These are phyloP conservation scores for Goniozus legneri DNA, from an alignment of 1,140 invertebrate species.

Conservation along the genomic window DNA sequence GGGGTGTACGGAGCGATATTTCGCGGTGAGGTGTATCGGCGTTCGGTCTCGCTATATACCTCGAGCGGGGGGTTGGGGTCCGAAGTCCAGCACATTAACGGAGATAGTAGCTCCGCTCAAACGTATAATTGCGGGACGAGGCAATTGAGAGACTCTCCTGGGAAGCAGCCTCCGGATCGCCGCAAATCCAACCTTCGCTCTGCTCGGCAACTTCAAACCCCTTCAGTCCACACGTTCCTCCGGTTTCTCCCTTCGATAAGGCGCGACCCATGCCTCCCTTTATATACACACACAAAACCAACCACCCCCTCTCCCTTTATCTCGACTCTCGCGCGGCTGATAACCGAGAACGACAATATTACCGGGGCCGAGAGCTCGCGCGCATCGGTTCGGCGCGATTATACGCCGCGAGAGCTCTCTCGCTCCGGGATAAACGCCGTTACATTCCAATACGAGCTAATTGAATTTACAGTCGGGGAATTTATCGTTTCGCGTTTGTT, in stretches of 20 bases:
- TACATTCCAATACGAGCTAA: too few relatives aligned
- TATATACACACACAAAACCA: too few relatives aligned
- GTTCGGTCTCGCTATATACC: too few relatives aligned
- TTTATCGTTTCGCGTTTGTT: not conserved
- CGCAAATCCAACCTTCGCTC: conserved; percentile 26
- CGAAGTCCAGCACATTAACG: conserved; percentile 47
- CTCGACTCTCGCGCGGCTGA: conserved; percentile 27
- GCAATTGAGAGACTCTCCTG: conserved; percentile 47
- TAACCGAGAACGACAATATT: conserved; percentile 44
- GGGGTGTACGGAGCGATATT: conserved; percentile 34
- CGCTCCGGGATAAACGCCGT: not conserved
- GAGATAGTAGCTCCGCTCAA: conserved; percentile 49
- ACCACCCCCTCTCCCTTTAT: conserved; percentile 16
- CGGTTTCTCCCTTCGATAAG: conserved; percentile 35
- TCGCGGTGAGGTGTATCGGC: conserved; percentile 25
- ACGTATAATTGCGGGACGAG: conserved; percentile 52
- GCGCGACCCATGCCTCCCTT: conserved; percentile 11
- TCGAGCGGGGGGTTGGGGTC: conserved; percentile 33
- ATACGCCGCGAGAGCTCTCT: not conserved
- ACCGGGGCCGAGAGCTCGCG: conserved; percentile 20
- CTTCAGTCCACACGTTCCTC: conserved; percentile 35
- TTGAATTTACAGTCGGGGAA: not conserved
- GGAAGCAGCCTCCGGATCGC: conserved; percentile 33
- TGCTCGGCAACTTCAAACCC: conserved; percentile 29
- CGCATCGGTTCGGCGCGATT: not conserved